Base-by-base conservation (phyloP, 2,113 vertebrate species). In the Parotia lawesii region DNA sequence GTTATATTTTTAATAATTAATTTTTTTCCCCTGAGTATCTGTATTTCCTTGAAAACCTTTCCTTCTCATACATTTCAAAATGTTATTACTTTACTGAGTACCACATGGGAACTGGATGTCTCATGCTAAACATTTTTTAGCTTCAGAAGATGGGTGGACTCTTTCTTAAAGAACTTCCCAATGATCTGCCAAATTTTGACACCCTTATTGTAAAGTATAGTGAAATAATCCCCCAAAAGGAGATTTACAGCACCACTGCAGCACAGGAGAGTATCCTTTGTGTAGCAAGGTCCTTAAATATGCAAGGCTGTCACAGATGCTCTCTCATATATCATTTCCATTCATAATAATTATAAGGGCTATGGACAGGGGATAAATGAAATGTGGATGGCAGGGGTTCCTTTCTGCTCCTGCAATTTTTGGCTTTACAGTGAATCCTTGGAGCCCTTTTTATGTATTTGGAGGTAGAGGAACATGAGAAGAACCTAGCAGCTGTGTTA, bases 1-100 rank as follows among this genome's bases (percentile, higher is more conserved):
- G 10, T 51, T 15, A 1, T 17, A 23, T 35, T 45, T 57, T 40
- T 0, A 28, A 27, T 0, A 28, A 27, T 57, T 72, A 9, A 0
- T 37, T 77, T 65, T 60, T 14, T 15, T 2, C 4, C 4, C 12
- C 12, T 22, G 50, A 38, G 5, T n/a, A 35, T 4, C 2, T 70
- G 2, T 12, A n/a, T 57, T 54, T 37, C 19, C 58, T 37, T 48
- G 22, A 84, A 79, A 80, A 6, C 4, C 2, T 77, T 89, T 77
- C 54, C 10, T 76, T 1, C 7, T 64, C 3, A 37, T 5, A 48
- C 3, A 21, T 75, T 91, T 54, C 5, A 56, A 78, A 93, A 67
- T 29, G 1, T 17, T 29, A 4, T 62, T 56, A 7, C 3, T 65
- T 89, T 50, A 35, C 16, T 37, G 6, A 42, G 25, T 33, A 54